Evolutionary conservation across 2,797 vertebrate species (phyloP), one percentile per base, ranked within the genome.

Genomic region (Malurus splendens): DNA sequence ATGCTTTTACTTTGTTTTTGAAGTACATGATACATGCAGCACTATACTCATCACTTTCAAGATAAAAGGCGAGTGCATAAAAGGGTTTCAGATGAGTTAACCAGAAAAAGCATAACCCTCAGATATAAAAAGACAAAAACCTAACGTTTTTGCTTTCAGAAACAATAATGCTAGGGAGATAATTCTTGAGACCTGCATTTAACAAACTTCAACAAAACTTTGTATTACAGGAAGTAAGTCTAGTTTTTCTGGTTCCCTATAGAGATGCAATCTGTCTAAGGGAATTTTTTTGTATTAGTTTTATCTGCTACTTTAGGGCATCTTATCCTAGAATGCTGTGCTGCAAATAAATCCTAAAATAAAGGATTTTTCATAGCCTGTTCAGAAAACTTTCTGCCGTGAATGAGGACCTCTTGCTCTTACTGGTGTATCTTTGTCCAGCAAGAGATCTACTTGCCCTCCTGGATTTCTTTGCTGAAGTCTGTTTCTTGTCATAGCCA

Each of bases 11-110:
- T 85, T 87, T 67, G 47, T 6, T 90, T 92, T 59, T 71, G 17
- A 89, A 92, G 72, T 18, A 7, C 42, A 28, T 76, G n/a, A 36
- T 81, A 76, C 8, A 48, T 48, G 60, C 24, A 77, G 81, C 73
- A 50, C 33, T 71, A 57, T 42, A 67, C 33, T 79, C 19, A 30
- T 56, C 18, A 23, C 9, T 89, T 88, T 47, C 25, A 74, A 93
- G 91, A 94, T 94, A 66, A 95, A 95, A 94, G 89, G 33, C 19
- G 0, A 65, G 44, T 48, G 55, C 62, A 66, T 68, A 32, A 91
- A 92, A 93, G 75, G 52, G 20, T 82, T 89, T 81, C 54, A 68
- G 39, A 70, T 61, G 25, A 36, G 32, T 74, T 84, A 79, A 75
- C 55, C 30, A 50, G 51, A 71, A 85, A 54, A 54, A 85, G 19